Evolutionary conservation across 2,888 invertebrate genomes (phyloP).

Genomic region (Meteorus colon): DNA sequence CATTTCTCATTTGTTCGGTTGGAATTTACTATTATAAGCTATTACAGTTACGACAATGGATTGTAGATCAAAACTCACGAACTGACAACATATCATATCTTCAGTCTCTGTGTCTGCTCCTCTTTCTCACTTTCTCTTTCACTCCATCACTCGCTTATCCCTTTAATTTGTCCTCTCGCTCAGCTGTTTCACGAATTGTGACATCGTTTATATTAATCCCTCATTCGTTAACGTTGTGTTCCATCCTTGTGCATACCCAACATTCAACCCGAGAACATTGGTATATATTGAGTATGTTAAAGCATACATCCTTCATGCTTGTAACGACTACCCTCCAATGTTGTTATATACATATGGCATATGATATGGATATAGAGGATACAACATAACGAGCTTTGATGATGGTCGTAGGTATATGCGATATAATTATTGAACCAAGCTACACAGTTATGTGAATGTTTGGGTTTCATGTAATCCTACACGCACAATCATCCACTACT

Average conservation of each 20-base stretch:
- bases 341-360: not conserved
- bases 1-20: conserved; percentile 13
- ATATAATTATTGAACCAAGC: conserved; percentile 2
- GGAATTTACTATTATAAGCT: conserved; percentile 25
- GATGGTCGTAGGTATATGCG: not conserved
- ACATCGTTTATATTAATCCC: conserved; percentile 37
- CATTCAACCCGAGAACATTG: not conserved
- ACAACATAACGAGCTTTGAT: conserved; percentile 3
- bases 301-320: not conserved
- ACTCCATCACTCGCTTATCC: not conserved
- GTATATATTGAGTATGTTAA: not conserved
- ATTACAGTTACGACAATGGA: conserved; percentile 23
- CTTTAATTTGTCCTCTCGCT: not conserved
- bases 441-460: not conserved
- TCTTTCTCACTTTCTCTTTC: not conserved
- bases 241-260: not conserved
- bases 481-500: not conserved
- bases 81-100: conserved; percentile 18
- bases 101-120: not conserved
- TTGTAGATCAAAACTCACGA: conserved; percentile 37
- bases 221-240: conserved; percentile 24
- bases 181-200: conserved; percentile 1
- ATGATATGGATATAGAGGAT: not conserved
- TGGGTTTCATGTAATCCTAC: conserved; percentile 3
- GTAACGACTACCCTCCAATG: not conserved